phyloP scores from a whole-genome alignment of 92 coral and sea anemone species.

The Montipora capitata region DNA sequence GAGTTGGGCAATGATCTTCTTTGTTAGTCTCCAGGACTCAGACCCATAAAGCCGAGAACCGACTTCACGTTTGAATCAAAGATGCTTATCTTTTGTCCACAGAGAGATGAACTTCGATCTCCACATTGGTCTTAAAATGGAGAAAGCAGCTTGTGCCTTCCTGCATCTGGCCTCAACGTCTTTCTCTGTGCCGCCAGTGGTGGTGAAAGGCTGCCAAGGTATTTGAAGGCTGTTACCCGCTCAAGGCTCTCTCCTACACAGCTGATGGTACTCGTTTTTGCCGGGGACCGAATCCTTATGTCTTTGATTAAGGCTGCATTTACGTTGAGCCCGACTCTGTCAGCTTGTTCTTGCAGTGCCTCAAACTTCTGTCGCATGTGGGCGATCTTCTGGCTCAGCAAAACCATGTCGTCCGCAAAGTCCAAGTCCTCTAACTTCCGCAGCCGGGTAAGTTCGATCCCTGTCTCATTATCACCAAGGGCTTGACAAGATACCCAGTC shows the following conservation, averaged over 20 bases:
- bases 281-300: too few relatives aligned
- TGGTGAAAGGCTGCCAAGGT: neutral
- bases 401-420: too few relatives aligned
- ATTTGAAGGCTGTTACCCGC: neutral
- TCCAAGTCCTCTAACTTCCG: too few relatives aligned
- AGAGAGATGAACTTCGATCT: slow-evolving; percentile 30
- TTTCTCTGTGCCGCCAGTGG: slow-evolving; percentile 24
- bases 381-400: too few relatives aligned
- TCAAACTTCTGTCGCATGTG: too few relatives aligned
- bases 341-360: too few relatives aligned
- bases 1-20: neutral
- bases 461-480: too few relatives aligned
- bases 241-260: neutral
- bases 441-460: too few relatives aligned
- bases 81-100: slow-evolving; percentile 13
- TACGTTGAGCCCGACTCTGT: too few relatives aligned
- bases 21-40: neutral
- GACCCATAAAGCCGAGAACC: neutral
- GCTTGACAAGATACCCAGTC: neutral
- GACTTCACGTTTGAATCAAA: neutral
- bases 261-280: neutral
- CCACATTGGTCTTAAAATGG: slow-evolving; percentile 14
- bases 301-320: too few relatives aligned
- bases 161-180: slow-evolving; percentile 31
- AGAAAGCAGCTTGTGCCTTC: slow-evolving; percentile 24